These are phyloP conservation scores for Caranx ignobilis DNA, from an alignment of 2,113 vertebrate genomes.

Conservation along the genomic window DNA sequence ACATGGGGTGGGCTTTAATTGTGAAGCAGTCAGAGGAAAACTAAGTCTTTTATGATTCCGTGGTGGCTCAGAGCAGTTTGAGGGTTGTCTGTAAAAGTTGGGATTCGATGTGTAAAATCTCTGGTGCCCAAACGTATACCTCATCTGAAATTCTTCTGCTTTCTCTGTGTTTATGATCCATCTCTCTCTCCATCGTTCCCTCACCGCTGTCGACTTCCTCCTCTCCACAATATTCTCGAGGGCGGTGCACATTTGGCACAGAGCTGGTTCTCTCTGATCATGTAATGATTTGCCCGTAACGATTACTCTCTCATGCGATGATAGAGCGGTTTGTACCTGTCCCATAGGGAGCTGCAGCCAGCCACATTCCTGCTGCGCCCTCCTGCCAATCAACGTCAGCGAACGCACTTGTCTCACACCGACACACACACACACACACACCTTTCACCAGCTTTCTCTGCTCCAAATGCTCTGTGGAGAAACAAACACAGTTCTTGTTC, in stretches of 20 bases:
- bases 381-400: constrained; percentile 65
- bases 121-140: neutral
- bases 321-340: constrained; percentile 64
- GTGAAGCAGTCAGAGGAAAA: neutral
- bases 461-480: neutral
- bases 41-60: too few relatives aligned
- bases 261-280: constrained; percentile 50
- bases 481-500: constrained; percentile 25
- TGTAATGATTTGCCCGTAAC: constrained; percentile 78
- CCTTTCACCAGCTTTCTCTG: constrained; percentile 42
- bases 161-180: constrained; percentile 12
- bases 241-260: constrained; percentile 53
- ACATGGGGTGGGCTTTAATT: neutral
- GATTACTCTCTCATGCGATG: constrained; percentile 63
- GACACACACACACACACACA: neutral
- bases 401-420: constrained; percentile 10
- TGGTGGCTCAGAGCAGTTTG: too few relatives aligned
- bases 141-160: constrained; percentile 24
- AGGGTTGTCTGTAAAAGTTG: neutral
- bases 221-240: neutral
- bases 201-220: constrained; percentile 17
- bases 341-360: constrained; percentile 42
- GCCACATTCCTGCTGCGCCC: constrained; percentile 67
- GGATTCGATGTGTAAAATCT: neutral
- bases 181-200: constrained; percentile 5